Evolutionary conservation across 2,797 vertebrate genomes (phyloP).

Genomic region (Rhinichthys osculus): DNA sequence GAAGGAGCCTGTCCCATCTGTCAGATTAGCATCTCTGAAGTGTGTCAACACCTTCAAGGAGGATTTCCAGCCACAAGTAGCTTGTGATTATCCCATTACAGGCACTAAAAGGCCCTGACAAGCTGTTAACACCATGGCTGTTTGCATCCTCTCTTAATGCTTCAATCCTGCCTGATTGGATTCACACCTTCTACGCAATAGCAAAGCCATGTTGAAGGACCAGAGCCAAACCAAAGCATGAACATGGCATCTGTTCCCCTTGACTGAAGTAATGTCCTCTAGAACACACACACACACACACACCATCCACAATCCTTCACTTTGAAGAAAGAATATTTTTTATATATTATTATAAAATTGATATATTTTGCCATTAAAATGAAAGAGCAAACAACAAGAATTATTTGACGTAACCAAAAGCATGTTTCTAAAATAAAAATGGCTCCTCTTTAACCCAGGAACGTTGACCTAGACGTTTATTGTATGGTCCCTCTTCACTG

Average conservation of each 20-base stretch:
- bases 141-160: slow-evolving; percentile 69
- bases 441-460: not conserved
- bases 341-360: not conserved
- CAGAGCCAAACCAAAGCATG: slow-evolving; percentile 56
- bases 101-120: slow-evolving; percentile 75
- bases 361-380: not conserved
- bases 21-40: slow-evolving; percentile 64
- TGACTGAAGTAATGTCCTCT: slow-evolving; percentile 49
- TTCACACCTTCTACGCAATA: slow-evolving; percentile 74
- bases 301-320: not conserved
- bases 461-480: not conserved
- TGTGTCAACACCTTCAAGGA: slow-evolving; percentile 65
- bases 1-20: slow-evolving; percentile 64
- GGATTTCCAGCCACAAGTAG: slow-evolving; percentile 75
- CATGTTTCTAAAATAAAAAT: not conserved
- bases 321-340: not conserved
- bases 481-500: not conserved
- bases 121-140: slow-evolving; percentile 73
- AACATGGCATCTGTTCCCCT: slow-evolving; percentile 70
- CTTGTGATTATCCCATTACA: slow-evolving; percentile 77
- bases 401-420: not conserved
- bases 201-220: slow-evolving; percentile 57
- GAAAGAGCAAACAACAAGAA: not conserved
- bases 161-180: slow-evolving; percentile 77
- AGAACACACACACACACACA: not conserved